Percentiles rank a stretch among this genome's conserved stretches.
These are phyloP conservation scores for Ivindomyrus marchei DNA, from an alignment of 2,113 vertebrate species.

Conservation along the genomic window DNA sequence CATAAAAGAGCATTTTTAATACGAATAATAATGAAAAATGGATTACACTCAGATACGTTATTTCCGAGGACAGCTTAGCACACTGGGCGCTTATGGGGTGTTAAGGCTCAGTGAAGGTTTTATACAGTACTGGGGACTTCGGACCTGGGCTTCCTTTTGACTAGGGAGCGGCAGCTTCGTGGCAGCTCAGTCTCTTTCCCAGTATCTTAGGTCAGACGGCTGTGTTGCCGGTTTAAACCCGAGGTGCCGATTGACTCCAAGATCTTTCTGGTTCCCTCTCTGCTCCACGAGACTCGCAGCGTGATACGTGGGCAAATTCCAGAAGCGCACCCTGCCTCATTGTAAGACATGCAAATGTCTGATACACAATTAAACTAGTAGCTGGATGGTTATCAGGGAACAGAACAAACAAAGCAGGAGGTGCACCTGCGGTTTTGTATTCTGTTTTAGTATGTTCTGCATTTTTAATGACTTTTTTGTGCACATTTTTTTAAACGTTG, in stretches of 20 bases:
- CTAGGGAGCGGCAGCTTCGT: background rate
- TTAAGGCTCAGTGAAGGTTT: background rate
- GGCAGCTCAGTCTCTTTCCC: background rate
- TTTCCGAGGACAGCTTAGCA: background rate
- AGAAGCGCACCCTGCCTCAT: background rate
- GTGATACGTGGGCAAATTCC: background rate
- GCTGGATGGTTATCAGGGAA: background rate
- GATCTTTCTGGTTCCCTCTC: background rate
- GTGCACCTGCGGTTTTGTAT: background rate
- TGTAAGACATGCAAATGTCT: background rate
- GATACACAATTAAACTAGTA: background rate
- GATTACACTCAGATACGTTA: background rate
- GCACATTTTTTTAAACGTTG: background rate
- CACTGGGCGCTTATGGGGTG: background rate
- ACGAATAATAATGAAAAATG: background rate
- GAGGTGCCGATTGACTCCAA: background rate
- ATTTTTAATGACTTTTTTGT: background rate
- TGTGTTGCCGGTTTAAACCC: background rate
- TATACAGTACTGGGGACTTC: background rate
- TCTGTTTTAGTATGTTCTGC: background rate
- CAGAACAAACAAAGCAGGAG: background rate
- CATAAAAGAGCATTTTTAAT: conserved; percentile 7
- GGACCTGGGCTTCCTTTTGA: background rate
- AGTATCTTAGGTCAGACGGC: background rate
- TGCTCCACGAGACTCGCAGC: background rate